Evolutionary conservation across 2,888 invertebrate genomes (phyloP).

Genomic region (Iphiclides podalirius): DNA sequence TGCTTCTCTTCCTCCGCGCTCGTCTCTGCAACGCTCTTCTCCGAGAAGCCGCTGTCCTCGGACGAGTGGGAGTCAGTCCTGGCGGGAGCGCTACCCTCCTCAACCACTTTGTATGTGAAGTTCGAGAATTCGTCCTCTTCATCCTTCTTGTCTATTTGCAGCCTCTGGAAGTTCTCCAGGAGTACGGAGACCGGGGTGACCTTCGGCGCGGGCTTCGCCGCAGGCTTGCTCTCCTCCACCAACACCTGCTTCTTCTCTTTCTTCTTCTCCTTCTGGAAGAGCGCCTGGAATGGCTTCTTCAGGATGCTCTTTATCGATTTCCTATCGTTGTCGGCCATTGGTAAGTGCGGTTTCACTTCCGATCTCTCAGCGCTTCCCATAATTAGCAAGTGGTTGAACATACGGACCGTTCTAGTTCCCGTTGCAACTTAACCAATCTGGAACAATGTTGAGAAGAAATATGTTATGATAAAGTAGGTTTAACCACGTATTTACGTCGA

Average conservation of each 20-base stretch:
- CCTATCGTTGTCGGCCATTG: slow-evolving; percentile 52
- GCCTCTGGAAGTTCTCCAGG: slow-evolving; percentile 42
- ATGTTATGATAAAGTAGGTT: too few relatives aligned
- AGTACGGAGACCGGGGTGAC: slow-evolving; percentile 37
- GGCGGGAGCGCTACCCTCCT: slow-evolving; percentile 37
- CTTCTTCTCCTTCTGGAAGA: slow-evolving; percentile 35
- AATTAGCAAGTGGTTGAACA: slow-evolving; percentile 29
- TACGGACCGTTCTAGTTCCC: slow-evolving; percentile 18
- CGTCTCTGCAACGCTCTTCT: slow-evolving; percentile 32
- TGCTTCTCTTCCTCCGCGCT: slow-evolving; percentile 26
- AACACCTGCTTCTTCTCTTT: slow-evolving; percentile 35
- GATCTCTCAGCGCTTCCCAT: slow-evolving; percentile 54
- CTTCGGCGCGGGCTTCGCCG: slow-evolving; percentile 26
- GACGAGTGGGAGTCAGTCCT: slow-evolving; percentile 59
- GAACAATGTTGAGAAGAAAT: too few relatives aligned
- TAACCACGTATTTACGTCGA: too few relatives aligned
- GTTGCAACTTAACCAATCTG: slow-evolving; percentile 32
- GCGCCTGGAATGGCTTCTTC: slow-evolving; percentile 33
- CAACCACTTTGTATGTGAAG: slow-evolving; percentile 48
- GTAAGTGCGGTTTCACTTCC: slow-evolving; percentile 38
- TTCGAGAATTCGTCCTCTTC: slow-evolving; percentile 41
- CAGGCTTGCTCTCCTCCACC: slow-evolving; percentile 25
- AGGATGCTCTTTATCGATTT: slow-evolving; percentile 46
- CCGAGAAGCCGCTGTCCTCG: slow-evolving; percentile 61
- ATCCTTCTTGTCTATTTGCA: slow-evolving; percentile 35